Conservation (phyloP, 1,140 invertebrate species). For the Oncopeltus fasciatus region DNA sequence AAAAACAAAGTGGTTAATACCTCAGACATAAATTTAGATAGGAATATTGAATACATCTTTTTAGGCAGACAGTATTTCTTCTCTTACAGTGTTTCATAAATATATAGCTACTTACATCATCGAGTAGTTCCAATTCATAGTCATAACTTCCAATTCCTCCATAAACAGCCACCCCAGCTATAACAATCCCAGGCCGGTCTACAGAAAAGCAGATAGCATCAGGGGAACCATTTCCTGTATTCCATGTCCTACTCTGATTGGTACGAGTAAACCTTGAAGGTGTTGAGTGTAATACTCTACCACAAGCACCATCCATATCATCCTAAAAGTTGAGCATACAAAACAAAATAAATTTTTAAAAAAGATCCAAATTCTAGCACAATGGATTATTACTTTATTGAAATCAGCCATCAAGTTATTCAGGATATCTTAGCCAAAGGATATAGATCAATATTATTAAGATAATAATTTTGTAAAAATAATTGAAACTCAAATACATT, state of each 20-base stretch:
- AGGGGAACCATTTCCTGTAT: constrained; percentile 88
- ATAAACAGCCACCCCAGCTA: constrained; percentile 80
- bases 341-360: neutral
- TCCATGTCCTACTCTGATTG: constrained; percentile 82
- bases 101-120: constrained; percentile 64
- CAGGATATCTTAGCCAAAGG: neutral
- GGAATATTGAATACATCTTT: too few relatives aligned
- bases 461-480: too few relatives aligned
- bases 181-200: constrained; percentile 72
- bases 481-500: too few relatives aligned
- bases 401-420: neutral
- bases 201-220: constrained; percentile 93
- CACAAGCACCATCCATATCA: constrained; percentile 44
- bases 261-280: constrained; percentile 80
- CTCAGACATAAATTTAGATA: too few relatives aligned
- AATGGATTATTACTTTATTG: neutral
- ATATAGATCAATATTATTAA: neutral
- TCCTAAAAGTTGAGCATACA: constrained; percentile 33
- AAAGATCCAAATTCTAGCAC: too few relatives aligned
- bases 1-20: too few relatives aligned
- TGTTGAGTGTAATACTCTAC: constrained; percentile 62
- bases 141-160: constrained; percentile 73
- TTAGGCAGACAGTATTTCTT: too few relatives aligned
- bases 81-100: too few relatives aligned
- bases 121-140: constrained; percentile 82